Percentiles rank a stretch among this genome's conserved stretches.
phyloP scores from a whole-genome alignment of 2,888 invertebrate genomes.

The Athalia rosae region DNA sequence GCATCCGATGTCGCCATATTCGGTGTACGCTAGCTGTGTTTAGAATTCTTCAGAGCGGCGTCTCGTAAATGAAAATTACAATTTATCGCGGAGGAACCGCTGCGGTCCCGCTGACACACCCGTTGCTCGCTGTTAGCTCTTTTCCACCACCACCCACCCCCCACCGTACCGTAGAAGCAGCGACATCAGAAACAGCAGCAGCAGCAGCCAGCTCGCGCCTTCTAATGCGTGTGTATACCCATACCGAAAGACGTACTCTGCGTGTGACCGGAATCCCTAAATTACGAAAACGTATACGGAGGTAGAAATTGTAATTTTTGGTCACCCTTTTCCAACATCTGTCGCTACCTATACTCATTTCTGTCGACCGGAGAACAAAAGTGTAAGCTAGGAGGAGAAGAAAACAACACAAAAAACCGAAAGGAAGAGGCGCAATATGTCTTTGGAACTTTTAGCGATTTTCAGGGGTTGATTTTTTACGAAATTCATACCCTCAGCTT shows the following conservation, averaged over 20 bases:
- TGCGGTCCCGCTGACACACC: conserved; percentile 35
- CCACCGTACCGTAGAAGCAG: background rate
- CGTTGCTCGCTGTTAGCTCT: background rate
- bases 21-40: background rate
- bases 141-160: no score
- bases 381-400: no score
- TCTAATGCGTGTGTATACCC: background rate
- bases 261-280: conserved; percentile 43
- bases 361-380: no score
- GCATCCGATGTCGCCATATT: no score
- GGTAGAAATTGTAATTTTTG: conserved; percentile 41
- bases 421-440: no score
- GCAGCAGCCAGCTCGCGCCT: conserved; percentile 25
- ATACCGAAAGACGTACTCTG: conserved; percentile 11
- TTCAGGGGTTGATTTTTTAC: no score
- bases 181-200: background rate
- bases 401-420: no score
- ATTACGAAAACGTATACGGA: conserved; percentile 30
- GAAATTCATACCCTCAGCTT: background rate
- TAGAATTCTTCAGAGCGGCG: conserved; percentile 39
- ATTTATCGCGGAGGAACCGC: conserved; percentile 33
- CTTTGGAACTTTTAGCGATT: no score
- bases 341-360: background rate
- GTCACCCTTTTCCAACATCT: conserved; percentile 37
- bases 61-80: conserved; percentile 44